phyloP scores from a whole-genome alignment of 2,113 vertebrate species.

The Myodes glareolus region DNA sequence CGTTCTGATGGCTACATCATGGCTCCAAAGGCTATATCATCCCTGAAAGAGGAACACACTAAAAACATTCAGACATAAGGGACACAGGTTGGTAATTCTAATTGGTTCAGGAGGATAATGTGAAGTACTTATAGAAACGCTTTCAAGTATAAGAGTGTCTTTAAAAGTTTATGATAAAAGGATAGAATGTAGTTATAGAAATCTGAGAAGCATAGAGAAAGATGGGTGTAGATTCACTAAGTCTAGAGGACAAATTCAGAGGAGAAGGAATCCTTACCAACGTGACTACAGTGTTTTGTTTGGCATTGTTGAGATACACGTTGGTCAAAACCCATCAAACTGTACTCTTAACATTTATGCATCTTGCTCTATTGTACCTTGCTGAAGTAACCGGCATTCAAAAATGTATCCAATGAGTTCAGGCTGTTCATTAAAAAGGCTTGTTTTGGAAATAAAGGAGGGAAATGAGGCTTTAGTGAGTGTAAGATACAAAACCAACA shows the following conservation, averaged over 20 bases:
- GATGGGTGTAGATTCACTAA: neutral
- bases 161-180: neutral
- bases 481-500: neutral
- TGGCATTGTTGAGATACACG: neutral
- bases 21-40: neutral
- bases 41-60: neutral
- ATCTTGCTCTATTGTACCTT: neutral
- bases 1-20: neutral
- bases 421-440: neutral
- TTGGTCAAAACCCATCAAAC: neutral
- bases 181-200: neutral
- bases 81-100: neutral
- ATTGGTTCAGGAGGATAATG: neutral
- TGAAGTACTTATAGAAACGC: neutral
- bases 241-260: neutral
- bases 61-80: conserved; percentile 1
- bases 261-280: neutral
- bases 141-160: neutral
- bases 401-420: neutral
- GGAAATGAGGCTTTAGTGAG: neutral
- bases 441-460: conserved; percentile 10
- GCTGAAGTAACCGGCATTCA: neutral
- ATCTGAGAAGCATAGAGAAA: neutral
- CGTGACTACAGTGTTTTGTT: neutral
- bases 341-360: neutral